phyloP scores from a whole-genome alignment of 2,888 invertebrate species.

The Agonopterix subpropinquella region DNA sequence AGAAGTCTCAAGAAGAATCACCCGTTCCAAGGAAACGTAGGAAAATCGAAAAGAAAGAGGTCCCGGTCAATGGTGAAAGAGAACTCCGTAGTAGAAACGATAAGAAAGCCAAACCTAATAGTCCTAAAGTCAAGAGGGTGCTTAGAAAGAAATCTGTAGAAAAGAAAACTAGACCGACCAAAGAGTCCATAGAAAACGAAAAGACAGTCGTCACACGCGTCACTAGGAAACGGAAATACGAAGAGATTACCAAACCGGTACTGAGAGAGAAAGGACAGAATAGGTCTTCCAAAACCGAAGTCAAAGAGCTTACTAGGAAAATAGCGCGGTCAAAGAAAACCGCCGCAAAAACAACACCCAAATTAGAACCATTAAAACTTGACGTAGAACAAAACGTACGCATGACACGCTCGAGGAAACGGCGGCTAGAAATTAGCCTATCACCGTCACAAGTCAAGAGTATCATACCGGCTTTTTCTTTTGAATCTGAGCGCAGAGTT shows the following conservation, averaged over 20 bases:
- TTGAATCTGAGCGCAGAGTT: constrained; percentile 52
- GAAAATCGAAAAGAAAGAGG: constrained; percentile 42
- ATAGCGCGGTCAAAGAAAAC: constrained; percentile 39
- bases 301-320: constrained; percentile 35
- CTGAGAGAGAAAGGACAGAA: constrained; percentile 65
- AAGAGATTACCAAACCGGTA: constrained; percentile 51
- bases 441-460: constrained; percentile 51
- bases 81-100: constrained; percentile 31
- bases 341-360: constrained; percentile 20
- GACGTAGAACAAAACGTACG: constrained; percentile 35
- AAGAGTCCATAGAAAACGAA: constrained; percentile 66
- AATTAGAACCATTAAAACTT: constrained; percentile 22
- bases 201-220: constrained; percentile 36
- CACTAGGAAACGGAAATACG: constrained; percentile 51
- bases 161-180: constrained; percentile 39
- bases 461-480: constrained; percentile 44
- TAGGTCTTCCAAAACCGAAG: constrained; percentile 32
- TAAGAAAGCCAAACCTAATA: constrained; percentile 18
- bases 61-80: constrained; percentile 25
- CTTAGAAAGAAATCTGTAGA: constrained; percentile 22
- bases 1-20: constrained; percentile 37
- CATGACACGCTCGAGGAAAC: constrained; percentile 54
- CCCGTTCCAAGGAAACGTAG: constrained; percentile 58
- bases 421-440: constrained; percentile 53
- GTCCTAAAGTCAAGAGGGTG: constrained; percentile 18